Base-by-base conservation (phyloP, 2,113 vertebrate genomes). In the Coptodon bakossiorum region DNA sequence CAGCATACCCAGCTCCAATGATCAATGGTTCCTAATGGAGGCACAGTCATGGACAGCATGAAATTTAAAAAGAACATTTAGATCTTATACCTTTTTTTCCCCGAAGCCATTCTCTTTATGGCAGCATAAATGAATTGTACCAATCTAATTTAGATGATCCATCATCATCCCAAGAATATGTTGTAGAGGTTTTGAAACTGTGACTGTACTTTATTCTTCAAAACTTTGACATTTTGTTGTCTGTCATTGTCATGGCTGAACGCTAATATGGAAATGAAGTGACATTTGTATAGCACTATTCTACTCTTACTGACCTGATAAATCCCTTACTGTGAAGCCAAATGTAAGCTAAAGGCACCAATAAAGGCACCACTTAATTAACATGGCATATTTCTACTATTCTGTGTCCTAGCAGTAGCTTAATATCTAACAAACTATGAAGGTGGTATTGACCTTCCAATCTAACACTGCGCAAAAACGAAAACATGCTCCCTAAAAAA, bases 21-120 rank as follows among this genome's bases (percentile, higher is more conserved):
- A 95, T 94, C 87, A 89, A 91, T 92, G 82, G 61, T 11, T 83
- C 27, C 82, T 96, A 93, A 95, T 94, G 90, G 90, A 88, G 52
- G 82, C 38, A 48, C 16, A 4, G 76, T 87, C 86, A 89, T 84
- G 63, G 40, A 71, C 31, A 48, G 82, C 57, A 45, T 82, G 48
- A 81, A 38, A 81, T 89, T 76, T 57, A 52, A 82, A 87, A 86
- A 90, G 59, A 80, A 79, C 76, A 27, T 24, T 27, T 31, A 6
- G 24, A 82, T 79, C 48, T 22, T 27, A 31, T 8, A 81, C 29
- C 73, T 31, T 50, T 63, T 52, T 78, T 52, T 3, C 40, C 45
- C 43, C 73, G 2, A 76, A 83, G 40, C 36, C 76, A 57, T 83
- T 66, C 52, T 61, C 36, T 82, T 71, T 80, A 27, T 56, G 7